Conservation (phyloP, 2,888 invertebrate species). For the Nomada fabriciana region DNA sequence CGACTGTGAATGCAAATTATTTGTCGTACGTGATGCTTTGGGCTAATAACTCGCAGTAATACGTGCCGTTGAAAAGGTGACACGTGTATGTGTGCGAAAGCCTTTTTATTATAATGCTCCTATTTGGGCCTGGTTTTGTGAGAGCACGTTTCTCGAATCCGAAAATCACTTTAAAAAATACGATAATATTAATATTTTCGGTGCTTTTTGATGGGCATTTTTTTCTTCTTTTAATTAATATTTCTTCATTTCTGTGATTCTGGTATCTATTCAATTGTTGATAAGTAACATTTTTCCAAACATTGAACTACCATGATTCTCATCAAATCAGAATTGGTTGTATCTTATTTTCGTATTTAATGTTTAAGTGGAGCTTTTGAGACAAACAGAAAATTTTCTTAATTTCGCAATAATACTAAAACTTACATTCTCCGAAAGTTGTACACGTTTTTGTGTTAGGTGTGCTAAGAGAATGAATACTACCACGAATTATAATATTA, state of each 20-base stretch:
- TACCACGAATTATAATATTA: too few relatives aligned
- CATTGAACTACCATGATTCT: too few relatives aligned
- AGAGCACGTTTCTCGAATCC: conserved; percentile 16
- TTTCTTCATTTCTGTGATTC: too few relatives aligned
- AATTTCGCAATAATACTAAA: too few relatives aligned
- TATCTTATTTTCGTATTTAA: too few relatives aligned
- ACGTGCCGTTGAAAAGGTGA: conserved; percentile 39
- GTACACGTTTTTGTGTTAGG: too few relatives aligned
- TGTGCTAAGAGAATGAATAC: too few relatives aligned
- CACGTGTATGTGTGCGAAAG: conserved; percentile 28
- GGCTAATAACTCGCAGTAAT: conserved; percentile 58
- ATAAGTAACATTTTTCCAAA: background rate
- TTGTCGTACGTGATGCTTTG: conserved; percentile 43
- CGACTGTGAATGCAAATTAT: conserved; percentile 50
- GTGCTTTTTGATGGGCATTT: background rate
- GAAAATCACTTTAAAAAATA: conserved; percentile 1
- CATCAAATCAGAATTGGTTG: too few relatives aligned
- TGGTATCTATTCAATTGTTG: too few relatives aligned
- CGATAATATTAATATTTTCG: background rate
- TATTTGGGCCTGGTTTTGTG: conserved; percentile 25
- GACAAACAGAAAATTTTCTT: too few relatives aligned
- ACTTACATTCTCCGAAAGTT: too few relatives aligned
- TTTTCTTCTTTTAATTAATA: background rate
- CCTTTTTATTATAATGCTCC: conserved; percentile 40
- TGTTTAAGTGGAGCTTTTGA: too few relatives aligned